Base-by-base conservation (phyloP, 2,113 vertebrate species). In the Chionis minor region DNA sequence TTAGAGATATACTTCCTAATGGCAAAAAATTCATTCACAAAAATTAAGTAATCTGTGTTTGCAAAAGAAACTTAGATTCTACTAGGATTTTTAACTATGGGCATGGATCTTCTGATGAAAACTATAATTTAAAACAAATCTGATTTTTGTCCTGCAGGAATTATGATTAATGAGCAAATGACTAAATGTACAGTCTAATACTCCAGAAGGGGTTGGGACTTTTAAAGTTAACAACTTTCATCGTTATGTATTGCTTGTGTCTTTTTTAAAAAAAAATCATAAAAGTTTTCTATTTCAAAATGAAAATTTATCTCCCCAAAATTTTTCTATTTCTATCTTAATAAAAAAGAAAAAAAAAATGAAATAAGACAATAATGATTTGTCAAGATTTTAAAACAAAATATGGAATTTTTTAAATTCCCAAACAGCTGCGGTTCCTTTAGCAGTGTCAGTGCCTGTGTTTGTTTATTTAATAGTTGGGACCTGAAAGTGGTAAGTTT, bases 231-330 rank as follows among this genome's bases (percentile, higher is more conserved):
- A 30, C 6, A 15, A 19, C 2, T 22, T 85, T 35, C 23, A 32
- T 30, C 5, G 26, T 12, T 63, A 1, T 16, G 66, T 55, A 13
- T 63, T 56, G 3, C 4, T 70, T 80, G 7, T 47, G 17, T 42
- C 8, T 4, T 67, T 44, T 17, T 49, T 35, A 8, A 38, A 38
- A n/a, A 88, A 45, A 69, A 55, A 12, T 33, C 27, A 8, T 4
- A 35, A 8, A 21, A 52, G 8, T 16, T 35, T 51, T 52, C 27
- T 33, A 19, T 19, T 52, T 58, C 47, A 10, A 73, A 86, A 51
- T 33, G 1, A 30, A 3, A 47, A 2, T 8, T 56, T 61, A 6
- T 56, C 5, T 70, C 11, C 5, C 2, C 3, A 14, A 33, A 61
- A 52, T 10, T 27, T 26, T 30, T 27, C 21, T 30, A 6, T 27